A percentile compares a stretch with the other conserved stretches of the same genome.
phyloP scores from a whole-genome alignment of 64 coral and sea anemone genomes.

The Dendrophyllia cribrosa region DNA sequence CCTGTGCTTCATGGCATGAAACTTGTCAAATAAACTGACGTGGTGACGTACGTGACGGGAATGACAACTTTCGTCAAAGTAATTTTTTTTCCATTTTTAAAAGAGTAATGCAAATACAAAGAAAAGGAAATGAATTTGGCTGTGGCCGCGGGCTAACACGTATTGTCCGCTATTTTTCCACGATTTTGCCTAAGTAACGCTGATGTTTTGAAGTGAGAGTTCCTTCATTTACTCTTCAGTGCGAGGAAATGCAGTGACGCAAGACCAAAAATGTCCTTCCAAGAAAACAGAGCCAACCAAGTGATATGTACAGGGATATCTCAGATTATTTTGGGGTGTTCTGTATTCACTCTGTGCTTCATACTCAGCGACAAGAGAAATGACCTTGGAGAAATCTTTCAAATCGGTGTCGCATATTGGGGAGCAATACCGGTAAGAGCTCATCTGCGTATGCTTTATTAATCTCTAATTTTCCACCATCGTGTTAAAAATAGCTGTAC shows the following conservation, averaged over 20 bases:
- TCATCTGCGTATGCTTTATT: too few relatives aligned
- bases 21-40: background rate
- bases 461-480: background rate
- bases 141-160: background rate
- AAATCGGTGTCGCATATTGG: slow-evolving; percentile 23
- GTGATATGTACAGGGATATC: slow-evolving; percentile 41
- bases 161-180: background rate
- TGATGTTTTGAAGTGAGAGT: background rate
- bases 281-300: slow-evolving; percentile 41
- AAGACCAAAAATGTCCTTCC: background rate
- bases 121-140: background rate
- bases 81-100: too few relatives aligned
- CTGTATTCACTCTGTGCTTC: slow-evolving; percentile 18
- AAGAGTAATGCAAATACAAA: background rate
- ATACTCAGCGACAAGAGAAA: background rate
- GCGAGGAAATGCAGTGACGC: background rate
- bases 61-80: too few relatives aligned
- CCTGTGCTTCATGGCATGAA: too few relatives aligned
- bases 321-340: slow-evolving; percentile 3
- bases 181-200: background rate
- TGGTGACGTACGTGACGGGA: background rate
- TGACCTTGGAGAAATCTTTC: slow-evolving; percentile 10
- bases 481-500: background rate
- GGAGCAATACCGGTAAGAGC: slow-evolving; percentile 9
- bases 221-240: background rate